phyloP scores from a whole-genome alignment of 2,797 vertebrate genomes.

The Argya squamiceps region DNA sequence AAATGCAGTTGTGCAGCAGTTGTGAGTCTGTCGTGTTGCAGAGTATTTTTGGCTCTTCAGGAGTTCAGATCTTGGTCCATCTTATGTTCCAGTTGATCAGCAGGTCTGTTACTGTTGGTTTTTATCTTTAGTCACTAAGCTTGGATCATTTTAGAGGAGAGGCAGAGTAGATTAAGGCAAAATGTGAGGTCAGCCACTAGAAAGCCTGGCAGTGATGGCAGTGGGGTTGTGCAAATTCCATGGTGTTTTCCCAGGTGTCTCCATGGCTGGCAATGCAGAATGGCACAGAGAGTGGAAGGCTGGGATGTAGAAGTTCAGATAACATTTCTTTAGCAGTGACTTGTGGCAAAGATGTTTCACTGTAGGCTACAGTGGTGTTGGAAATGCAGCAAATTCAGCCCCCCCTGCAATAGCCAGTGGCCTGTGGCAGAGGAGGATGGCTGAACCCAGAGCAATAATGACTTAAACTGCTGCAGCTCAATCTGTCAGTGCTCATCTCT shows the following conservation, averaged over 20 bases:
- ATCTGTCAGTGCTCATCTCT: neutral
- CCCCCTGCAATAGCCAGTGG: neutral
- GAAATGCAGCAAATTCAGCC: neutral
- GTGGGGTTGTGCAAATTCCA: neutral
- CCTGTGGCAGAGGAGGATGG: neutral
- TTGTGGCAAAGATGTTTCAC: neutral
- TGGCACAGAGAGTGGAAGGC: neutral
- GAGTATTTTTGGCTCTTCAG: neutral
- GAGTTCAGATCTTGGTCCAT: neutral
- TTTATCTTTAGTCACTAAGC: neutral
- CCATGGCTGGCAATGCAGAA: neutral
- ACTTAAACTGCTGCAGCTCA: neutral
- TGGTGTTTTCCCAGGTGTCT: rapidly evolving
- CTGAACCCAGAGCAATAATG: neutral
- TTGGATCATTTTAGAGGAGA: neutral
- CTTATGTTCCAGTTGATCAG: neutral
- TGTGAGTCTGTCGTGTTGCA: rapidly evolving
- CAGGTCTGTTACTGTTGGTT: neutral
- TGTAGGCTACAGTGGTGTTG: neutral
- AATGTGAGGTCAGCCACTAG: neutral
- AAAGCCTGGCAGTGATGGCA: neutral
- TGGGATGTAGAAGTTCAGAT: neutral
- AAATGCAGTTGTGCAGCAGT: neutral
- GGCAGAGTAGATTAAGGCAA: neutral
- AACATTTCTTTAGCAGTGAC: neutral